Evolutionary conservation across 2,888 invertebrate species (phyloP).

Genomic region (Tenthredo notha): DNA sequence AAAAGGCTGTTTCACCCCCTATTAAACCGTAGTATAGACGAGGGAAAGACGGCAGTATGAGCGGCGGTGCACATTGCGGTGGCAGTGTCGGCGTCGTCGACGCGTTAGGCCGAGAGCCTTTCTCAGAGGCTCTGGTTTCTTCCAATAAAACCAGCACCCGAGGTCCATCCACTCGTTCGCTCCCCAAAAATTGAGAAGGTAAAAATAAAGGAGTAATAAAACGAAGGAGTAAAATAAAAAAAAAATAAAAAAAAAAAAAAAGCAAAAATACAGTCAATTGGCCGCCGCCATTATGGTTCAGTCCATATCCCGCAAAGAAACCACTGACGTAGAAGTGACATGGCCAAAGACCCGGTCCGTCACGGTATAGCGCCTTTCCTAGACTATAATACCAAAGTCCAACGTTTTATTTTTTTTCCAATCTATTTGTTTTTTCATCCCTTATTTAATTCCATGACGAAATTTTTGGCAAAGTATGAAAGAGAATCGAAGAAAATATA

Average conservation of each 20-base stretch:
- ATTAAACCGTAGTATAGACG: slow-evolving; percentile 78
- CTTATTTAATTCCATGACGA: not conserved
- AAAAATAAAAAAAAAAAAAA: too few species aligned
- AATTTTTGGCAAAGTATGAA: not conserved
- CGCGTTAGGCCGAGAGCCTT: slow-evolving; percentile 48
- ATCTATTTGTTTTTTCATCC: not conserved
- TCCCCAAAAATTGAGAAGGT: slow-evolving; percentile 28
- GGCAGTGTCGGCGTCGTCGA: slow-evolving; percentile 40
- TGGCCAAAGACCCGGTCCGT: slow-evolving; percentile 22
- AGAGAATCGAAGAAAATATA: not conserved
- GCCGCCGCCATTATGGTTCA: slow-evolving; percentile 62
- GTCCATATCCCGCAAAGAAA: not conserved
- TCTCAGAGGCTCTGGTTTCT: slow-evolving; percentile 47
- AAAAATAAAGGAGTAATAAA: not conserved
- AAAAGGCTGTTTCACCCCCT: slow-evolving; percentile 76
- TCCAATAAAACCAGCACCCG: slow-evolving; percentile 57
- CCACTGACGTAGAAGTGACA: slow-evolving; percentile 36
- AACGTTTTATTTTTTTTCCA: not conserved
- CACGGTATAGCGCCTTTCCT: not conserved
- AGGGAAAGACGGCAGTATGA: slow-evolving; percentile 80
- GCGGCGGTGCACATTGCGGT: slow-evolving; percentile 43
- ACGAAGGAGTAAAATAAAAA: not conserved
- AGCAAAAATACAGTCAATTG: slow-evolving; percentile 58
- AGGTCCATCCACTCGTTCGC: slow-evolving; percentile 53
- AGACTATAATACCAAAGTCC: not conserved